Conservation (phyloP, 2,888 invertebrate species). For the Chaitophorus viminalis region DNA sequence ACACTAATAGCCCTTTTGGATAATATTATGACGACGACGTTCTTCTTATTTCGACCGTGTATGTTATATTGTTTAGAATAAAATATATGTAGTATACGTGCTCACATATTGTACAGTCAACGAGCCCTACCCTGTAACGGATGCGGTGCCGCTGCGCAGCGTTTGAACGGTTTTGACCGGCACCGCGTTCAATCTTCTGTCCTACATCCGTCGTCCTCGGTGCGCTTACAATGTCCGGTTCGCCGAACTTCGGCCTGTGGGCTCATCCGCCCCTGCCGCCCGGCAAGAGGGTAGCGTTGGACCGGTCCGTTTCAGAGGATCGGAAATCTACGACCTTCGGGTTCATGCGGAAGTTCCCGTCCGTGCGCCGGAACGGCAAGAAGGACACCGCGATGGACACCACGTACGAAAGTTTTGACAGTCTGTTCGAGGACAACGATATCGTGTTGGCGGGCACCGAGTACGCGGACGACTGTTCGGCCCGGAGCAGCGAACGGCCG, state of each 20-base stretch:
- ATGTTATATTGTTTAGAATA: neutral
- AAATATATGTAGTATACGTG: neutral
- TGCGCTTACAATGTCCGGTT: conserved; percentile 42
- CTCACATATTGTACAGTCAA: neutral
- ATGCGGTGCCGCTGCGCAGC: too few relatives aligned
- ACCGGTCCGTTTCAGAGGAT: conserved; percentile 36
- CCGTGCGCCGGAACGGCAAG: conserved; percentile 55
- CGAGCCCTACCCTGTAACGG: conserved; percentile 13
- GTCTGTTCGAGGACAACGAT: conserved; percentile 61
- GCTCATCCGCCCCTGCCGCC: conserved; percentile 63
- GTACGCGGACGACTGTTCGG: conserved; percentile 38
- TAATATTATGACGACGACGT: neutral
- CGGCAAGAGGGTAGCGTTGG: conserved; percentile 54
- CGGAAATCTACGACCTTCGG: conserved; percentile 7
- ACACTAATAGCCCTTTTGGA: too few relatives aligned
- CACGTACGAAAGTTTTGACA: conserved; percentile 63
- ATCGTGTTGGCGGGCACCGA: conserved; percentile 40
- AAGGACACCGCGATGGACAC: conserved; percentile 47
- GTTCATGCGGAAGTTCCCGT: conserved; percentile 36
- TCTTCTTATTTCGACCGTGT: neutral
- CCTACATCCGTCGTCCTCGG: neutral
- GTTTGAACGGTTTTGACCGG: neutral
- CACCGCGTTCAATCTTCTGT: too few relatives aligned
- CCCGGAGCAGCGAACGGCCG: conserved; percentile 4
- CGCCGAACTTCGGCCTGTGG: conserved; percentile 21